Evolutionary conservation across 2,888 invertebrate species (phyloP).

Genomic region (Vanessa cardui): DNA sequence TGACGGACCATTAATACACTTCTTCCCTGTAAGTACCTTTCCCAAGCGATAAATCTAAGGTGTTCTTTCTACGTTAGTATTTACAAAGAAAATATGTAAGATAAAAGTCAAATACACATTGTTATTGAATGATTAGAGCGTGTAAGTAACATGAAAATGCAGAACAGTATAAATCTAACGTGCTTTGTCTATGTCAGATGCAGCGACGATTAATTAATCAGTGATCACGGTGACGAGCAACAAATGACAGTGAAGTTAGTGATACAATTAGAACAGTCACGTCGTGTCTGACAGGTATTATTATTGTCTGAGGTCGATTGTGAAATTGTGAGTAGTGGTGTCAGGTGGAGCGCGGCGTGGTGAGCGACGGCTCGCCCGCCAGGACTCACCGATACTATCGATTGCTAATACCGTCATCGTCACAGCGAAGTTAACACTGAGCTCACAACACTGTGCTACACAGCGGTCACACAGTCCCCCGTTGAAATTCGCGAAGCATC

Average conservation of each 20-base stretch:
- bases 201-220: conserved; percentile 33
- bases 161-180: conserved; percentile 30
- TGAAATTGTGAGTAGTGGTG: conserved; percentile 24
- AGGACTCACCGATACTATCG: conserved; percentile 41
- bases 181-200: conserved; percentile 32
- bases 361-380: conserved; percentile 17
- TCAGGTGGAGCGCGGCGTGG: conserved; percentile 21
- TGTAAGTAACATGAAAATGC: conserved; percentile 17
- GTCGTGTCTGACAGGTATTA: conserved; percentile 53
- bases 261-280: conserved; percentile 52
- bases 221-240: conserved; percentile 37
- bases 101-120: not conserved
- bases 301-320: conserved; percentile 32
- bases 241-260: conserved; percentile 46
- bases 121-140: conserved; percentile 19
- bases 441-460: conserved; percentile 36
- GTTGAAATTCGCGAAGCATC: conserved; percentile 31
- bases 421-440: conserved; percentile 50
- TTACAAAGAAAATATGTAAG: not conserved
- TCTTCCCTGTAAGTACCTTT: not conserved
- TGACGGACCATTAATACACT: not conserved
- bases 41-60: not conserved
- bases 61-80: not conserved
- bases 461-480: conserved; percentile 49
- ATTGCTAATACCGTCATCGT: conserved; percentile 38